phyloP scores from a whole-genome alignment of 2,797 vertebrate species.

The Eulemur mongoz region DNA sequence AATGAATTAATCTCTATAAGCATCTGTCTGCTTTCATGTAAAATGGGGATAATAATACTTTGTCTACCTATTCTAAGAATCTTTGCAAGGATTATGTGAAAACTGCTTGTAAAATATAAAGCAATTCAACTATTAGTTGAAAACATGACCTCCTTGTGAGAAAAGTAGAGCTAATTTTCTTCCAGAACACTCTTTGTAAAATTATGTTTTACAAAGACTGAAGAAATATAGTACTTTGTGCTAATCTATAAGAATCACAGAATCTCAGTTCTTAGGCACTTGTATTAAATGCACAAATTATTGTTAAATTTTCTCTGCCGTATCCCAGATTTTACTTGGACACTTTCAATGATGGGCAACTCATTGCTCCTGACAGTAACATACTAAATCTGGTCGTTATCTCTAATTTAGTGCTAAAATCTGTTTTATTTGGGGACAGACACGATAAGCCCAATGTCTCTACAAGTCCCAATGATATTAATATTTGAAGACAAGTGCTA shows the following conservation, averaged over 20 bases:
- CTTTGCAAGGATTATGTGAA: slow-evolving; percentile 6
- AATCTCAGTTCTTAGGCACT: neutral
- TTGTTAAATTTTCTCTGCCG: neutral
- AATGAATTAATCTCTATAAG: neutral
- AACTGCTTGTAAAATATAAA: neutral
- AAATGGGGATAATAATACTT: neutral
- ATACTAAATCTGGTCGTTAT: neutral
- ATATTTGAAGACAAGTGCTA: neutral
- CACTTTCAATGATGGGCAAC: neutral
- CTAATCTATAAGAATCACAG: neutral
- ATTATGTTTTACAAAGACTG: neutral
- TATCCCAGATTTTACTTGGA: neutral
- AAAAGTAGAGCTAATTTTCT: slow-evolving; percentile 13
- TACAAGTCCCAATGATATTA: neutral
- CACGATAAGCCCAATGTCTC: neutral
- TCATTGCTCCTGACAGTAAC: neutral
- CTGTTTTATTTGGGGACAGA: neutral
- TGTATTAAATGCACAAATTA: neutral
- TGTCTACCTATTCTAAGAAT: neutral
- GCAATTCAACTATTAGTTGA: neutral
- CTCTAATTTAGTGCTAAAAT: neutral
- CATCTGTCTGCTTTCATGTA: neutral
- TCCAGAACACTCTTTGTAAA: neutral
- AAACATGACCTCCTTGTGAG: neutral
- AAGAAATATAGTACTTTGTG: neutral